Percentiles rank a stretch among this genome's conserved stretches.
Conservation (phyloP, 2,888 invertebrate genomes). For the Conomelus anceps region DNA sequence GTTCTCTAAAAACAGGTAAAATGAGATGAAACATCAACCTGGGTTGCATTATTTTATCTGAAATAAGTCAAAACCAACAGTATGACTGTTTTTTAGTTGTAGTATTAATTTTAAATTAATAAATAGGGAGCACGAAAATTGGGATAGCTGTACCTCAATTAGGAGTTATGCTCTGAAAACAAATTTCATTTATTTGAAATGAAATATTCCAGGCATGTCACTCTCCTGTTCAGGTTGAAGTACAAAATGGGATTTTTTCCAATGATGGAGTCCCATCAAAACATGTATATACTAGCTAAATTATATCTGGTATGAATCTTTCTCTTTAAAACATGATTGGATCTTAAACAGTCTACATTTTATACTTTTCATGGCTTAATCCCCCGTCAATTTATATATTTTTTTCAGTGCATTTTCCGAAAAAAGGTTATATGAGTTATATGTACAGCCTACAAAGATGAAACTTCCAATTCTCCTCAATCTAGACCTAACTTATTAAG, state of each 20-base stretch:
- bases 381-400: too few species aligned
- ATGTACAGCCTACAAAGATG: too few species aligned
- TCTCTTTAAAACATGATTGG: too few species aligned
- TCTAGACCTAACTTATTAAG: too few species aligned
- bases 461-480: too few species aligned
- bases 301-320: background rate
- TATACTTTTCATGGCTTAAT: too few species aligned
- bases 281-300: background rate
- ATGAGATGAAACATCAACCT: background rate
- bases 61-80: background rate
- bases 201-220: background rate
- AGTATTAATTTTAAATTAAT: background rate
- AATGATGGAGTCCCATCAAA: background rate
- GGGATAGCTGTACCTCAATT: background rate
- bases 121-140: background rate
- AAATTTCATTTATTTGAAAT: background rate
- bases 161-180: background rate
- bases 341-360: too few species aligned
- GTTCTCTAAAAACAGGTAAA: background rate
- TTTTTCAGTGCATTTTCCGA: too few species aligned
- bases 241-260: background rate
- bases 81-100: background rate
- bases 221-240: too few species aligned
- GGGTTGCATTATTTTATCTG: background rate
- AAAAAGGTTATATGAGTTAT: too few species aligned